A percentile compares a stretch with the other conserved stretches of the same genome.
Conservation (phyloP, 2,113 vertebrate genomes). For the Clarias gariepinus region DNA sequence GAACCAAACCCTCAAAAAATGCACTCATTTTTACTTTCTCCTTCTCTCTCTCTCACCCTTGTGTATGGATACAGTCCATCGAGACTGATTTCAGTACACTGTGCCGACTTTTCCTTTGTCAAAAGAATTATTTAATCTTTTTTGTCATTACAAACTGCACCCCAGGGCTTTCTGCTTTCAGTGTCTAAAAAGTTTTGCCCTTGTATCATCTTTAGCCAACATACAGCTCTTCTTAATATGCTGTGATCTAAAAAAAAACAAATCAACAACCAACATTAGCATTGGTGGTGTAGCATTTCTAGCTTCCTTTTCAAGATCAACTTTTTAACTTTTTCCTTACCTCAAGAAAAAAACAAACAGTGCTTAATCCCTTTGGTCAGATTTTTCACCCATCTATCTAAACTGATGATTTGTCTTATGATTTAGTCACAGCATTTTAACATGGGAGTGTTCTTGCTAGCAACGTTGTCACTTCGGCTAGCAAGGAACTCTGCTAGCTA, state of each 20-base stretch:
- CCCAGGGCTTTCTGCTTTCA: neutral
- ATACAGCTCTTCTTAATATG: neutral
- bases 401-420: neutral
- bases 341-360: neutral
- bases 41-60: neutral
- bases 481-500: no score
- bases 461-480: no score
- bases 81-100: neutral
- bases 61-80: neutral
- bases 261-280: neutral
- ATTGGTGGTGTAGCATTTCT: neutral
- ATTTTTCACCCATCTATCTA: neutral
- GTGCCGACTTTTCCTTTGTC: neutral
- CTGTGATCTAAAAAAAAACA: neutral
- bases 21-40: neutral
- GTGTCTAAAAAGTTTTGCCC: neutral
- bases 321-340: neutral
- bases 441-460: neutral
- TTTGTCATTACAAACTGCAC: neutral
- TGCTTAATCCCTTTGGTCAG: neutral
- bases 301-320: neutral
- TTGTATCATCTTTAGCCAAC: slow-evolving; percentile 12
- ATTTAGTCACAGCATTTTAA: neutral
- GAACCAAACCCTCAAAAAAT: neutral
- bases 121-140: neutral